Evolutionary conservation across 2,113 vertebrate genomes (phyloP).

Genomic region (Oceanodroma tethys): DNA sequence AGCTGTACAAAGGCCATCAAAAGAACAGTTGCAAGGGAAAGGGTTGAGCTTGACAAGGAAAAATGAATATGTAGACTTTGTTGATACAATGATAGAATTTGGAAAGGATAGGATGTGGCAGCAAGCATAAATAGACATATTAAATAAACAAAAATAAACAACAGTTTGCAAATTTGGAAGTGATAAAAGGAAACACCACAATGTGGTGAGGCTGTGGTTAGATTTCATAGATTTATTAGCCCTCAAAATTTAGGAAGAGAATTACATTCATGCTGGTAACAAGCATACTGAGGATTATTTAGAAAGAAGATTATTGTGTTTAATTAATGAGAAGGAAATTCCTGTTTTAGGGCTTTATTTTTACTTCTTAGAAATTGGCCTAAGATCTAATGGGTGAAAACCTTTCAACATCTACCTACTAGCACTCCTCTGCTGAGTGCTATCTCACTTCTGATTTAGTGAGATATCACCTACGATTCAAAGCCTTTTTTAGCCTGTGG

Average conservation of each 20-base stretch:
- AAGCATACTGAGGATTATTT: background rate
- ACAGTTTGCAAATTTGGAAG: background rate
- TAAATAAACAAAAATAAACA: too few relatives aligned
- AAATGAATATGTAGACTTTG: background rate
- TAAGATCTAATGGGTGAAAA: background rate
- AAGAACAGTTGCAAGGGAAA: background rate
- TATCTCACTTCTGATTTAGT: background rate
- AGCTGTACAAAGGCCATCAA: background rate
- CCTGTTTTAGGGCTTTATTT: background rate
- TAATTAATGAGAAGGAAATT: background rate
- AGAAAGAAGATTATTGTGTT: background rate
- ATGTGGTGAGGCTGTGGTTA: background rate
- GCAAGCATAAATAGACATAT: background rate
- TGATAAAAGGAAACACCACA: background rate
- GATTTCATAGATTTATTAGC: background rate
- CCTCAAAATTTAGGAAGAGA: background rate
- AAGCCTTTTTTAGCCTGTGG: background rate
- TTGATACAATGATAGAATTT: background rate
- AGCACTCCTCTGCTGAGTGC: background rate
- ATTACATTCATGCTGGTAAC: background rate
- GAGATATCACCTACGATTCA: background rate
- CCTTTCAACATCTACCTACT: background rate
- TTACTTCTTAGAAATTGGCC: background rate
- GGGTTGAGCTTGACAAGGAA: background rate
- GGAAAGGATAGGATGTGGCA: background rate